These are phyloP conservation scores for Xylocopa sonorina DNA, from an alignment of 1,140 invertebrate species.

Conservation along the genomic window DNA sequence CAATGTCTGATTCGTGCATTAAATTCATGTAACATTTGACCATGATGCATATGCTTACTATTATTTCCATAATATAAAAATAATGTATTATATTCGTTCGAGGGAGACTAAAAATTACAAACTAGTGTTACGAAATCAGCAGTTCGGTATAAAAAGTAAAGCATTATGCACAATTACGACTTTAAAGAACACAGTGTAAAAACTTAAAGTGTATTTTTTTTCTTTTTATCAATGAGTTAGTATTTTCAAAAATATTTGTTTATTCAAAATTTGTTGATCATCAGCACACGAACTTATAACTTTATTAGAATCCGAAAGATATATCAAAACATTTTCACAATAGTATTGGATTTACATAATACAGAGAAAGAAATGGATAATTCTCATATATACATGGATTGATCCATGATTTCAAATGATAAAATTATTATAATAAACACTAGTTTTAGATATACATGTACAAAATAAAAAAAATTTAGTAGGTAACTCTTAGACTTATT, in stretches of 20 bases:
- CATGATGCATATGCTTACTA: constrained; percentile 53
- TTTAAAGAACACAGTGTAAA: constrained; percentile 60
- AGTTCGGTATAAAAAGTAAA: constrained; percentile 62
- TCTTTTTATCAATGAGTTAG: constrained; percentile 50
- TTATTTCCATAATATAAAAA: constrained; percentile 64
- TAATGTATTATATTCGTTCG: constrained; percentile 65
- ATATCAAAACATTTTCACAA: constrained; percentile 60
- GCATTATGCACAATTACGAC: constrained; percentile 54
- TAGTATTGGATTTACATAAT: constrained; percentile 46
- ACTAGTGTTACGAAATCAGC: constrained; percentile 57
- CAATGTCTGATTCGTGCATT: constrained; percentile 59
- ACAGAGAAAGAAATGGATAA: constrained; percentile 46
- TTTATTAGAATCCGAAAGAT: constrained; percentile 65
- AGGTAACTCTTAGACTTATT: constrained; percentile 76
- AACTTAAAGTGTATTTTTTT: constrained; percentile 62
- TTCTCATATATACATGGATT: constrained; percentile 45
- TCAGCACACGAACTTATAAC: constrained; percentile 52
- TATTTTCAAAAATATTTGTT: constrained; percentile 64
- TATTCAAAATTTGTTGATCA: constrained; percentile 58
- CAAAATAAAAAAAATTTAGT: constrained; percentile 73
- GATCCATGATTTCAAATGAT: constrained; percentile 47
- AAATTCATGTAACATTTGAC: constrained; percentile 49
- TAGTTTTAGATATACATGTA: constrained; percentile 69
- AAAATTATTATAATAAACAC: constrained; percentile 63
- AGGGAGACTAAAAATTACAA: constrained; percentile 61